Percentiles rank a stretch among this genome's conserved stretches.
Evolutionary conservation across 1,140 invertebrate genomes (phyloP).

Genomic region (Brachionus rubens): DNA sequence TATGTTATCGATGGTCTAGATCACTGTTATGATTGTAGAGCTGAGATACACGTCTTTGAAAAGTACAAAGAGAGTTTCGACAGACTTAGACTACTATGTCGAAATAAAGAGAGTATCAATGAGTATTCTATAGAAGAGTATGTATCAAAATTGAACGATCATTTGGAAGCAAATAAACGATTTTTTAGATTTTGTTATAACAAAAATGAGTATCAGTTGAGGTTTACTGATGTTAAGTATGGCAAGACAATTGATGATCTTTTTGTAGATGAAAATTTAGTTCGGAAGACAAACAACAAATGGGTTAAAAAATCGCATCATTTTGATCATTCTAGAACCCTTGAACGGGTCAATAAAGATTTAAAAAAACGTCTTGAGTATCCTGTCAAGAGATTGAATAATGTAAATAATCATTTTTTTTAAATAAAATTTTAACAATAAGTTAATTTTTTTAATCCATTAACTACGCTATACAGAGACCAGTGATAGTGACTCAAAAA

Average conservation of each 20-base stretch:
- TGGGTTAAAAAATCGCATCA: not conserved
- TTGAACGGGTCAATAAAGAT: no score
- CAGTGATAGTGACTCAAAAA: no score
- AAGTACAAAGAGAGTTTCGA: not conserved
- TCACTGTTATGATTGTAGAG: slow-evolving; percentile 43
- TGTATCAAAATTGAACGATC: not conserved
- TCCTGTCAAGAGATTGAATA: no score
- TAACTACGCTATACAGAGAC: no score
- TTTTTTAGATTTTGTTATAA: not conserved
- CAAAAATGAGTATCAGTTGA: slow-evolving; percentile 17
- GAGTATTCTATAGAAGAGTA: not conserved
- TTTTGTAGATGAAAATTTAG: not conserved
- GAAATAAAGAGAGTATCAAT: not conserved
- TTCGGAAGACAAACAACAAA: not conserved
- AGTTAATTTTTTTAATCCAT: no score
- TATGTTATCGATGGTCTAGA: slow-evolving; percentile 12
- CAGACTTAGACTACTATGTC: not conserved
- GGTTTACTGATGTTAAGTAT: slow-evolving; percentile 4
- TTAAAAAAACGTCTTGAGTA: no score
- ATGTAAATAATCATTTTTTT: no score
- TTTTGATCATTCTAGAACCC: slow-evolving; percentile 10
- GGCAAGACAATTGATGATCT: not conserved
- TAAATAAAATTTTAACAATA: no score
- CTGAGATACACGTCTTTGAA: slow-evolving; percentile 14
- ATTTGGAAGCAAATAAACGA: slow-evolving; percentile 1